Conservation (phyloP, 2,888 invertebrate genomes). For the Eristalinus aeneus region DNA sequence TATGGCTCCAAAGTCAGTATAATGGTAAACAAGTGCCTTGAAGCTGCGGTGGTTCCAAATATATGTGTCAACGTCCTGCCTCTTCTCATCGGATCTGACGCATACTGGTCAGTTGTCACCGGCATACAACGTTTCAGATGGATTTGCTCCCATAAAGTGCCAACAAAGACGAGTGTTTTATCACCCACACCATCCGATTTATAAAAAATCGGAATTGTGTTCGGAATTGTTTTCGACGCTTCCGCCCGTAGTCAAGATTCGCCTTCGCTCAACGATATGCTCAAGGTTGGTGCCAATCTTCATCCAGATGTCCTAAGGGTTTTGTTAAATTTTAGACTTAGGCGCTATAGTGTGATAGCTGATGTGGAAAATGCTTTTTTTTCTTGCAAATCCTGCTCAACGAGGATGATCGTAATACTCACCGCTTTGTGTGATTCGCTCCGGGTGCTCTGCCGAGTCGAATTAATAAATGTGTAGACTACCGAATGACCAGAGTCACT, state of each 20-base stretch:
- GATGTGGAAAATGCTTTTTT: background rate
- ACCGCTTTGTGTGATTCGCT: conserved; percentile 13
- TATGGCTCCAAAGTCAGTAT: too few species aligned
- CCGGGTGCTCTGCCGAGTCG: background rate
- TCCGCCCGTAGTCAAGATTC: background rate
- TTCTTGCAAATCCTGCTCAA: conserved; percentile 5
- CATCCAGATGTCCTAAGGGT: background rate
- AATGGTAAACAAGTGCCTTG: too few species aligned
- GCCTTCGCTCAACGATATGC: background rate
- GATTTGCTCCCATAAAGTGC: too few species aligned
- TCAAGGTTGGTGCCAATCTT: background rate
- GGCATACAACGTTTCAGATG: background rate
- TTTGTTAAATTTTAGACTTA: background rate
- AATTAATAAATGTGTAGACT: background rate
- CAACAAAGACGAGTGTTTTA: conserved; percentile 18
- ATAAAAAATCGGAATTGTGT: background rate
- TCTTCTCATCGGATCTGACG: too few species aligned
- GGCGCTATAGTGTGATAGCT: background rate
- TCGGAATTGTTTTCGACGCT: conserved; percentile 6
- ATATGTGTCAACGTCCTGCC: too few species aligned
- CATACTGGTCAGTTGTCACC: too few species aligned
- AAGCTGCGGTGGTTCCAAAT: too few species aligned
- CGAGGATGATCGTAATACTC: background rate
- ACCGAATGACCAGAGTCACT: background rate
- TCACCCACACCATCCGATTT: conserved; percentile 16